A percentile compares a stretch with the other conserved stretches of the same genome.
Evolutionary conservation across 1,140 invertebrate genomes (phyloP).

Genomic region (Hyles euphorbiae): DNA sequence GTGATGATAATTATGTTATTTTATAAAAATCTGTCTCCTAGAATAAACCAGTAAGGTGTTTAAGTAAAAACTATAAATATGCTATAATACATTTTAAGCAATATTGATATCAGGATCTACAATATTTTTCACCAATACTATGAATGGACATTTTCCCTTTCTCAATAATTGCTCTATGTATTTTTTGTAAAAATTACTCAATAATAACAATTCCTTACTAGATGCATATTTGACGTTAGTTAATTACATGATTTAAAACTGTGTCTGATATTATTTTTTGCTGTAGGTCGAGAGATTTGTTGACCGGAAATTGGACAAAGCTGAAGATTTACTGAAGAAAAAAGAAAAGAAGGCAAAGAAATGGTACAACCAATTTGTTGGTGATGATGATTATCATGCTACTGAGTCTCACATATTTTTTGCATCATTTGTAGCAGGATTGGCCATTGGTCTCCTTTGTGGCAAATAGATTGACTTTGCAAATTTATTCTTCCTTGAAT

Average conservation of each 20-base stretch:
- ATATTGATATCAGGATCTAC: too few relatives aligned
- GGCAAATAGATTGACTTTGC: constrained; percentile 42
- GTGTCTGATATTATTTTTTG: constrained; percentile 22
- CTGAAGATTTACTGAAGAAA: constrained; percentile 82
- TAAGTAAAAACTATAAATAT: too few relatives aligned
- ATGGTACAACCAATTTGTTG: constrained; percentile 83
- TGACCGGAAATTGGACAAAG: constrained; percentile 86
- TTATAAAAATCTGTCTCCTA: too few relatives aligned
- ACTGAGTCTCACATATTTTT: constrained; percentile 86
- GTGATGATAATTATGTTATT: too few relatives aligned
- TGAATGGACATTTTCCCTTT: too few relatives aligned
- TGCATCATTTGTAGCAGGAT: constrained; percentile 83
- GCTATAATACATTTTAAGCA: too few relatives aligned
- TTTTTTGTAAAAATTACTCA: not conserved
- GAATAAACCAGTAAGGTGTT: too few relatives aligned
- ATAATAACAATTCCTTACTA: not conserved
- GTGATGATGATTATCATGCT: constrained; percentile 78
- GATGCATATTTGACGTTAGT: not conserved
- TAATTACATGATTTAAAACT: not conserved
- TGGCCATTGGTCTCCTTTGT: constrained; percentile 80
- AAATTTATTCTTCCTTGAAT: constrained; percentile 1
- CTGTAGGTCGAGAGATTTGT: constrained; percentile 85
- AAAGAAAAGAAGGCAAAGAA: constrained; percentile 80
- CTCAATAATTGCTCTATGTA: not conserved
- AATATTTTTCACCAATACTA: too few relatives aligned